Base-by-base conservation (phyloP, 1,140 invertebrate genomes). In the Aphaenogaster ashmeadi region DNA sequence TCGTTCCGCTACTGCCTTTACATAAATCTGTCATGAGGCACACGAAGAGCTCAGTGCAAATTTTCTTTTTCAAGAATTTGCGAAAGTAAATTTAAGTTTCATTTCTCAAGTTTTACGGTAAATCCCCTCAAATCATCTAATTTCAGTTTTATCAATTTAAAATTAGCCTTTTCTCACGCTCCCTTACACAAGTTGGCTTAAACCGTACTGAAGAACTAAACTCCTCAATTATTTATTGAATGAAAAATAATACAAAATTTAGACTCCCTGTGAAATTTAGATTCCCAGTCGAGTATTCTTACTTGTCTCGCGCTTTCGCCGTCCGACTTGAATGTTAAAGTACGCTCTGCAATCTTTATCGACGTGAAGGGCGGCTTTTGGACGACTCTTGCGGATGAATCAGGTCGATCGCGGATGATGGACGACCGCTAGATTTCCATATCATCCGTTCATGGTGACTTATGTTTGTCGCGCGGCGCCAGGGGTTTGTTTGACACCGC, bases 371-470 rank as follows among this genome's bases (percentile, higher is more conserved):
- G 36, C 41, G 41, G 41, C n/a, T 60, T 60, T 75, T 44, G 27
- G 54, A 47, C 52, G 67, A 60, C 44, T 75, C 69, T 75, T 47
- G 27, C 54, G 69, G 38, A 75, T 75, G 75, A 84, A 84, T 84
- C 80, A 62, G 41, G n/a, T 60, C 69, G 54, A 84, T 60, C n/a
- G 54, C 18, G 54, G 33, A 84, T 84, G 69, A 84, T 84, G 69
- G 69, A 84, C 69, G 80, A 84, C 41, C 80, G 18, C n/a, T 75
- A 50, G 69, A 84, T 58, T 74, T 84, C 69, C 69, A 75, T 84
- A 44, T 84, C 69, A 62, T 84, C 80, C 69, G n/a, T 62, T 75
- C 69, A 50, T 27, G 27, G 80, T 84, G 80, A 84, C 80, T 84
- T 75, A 84, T 84, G 69, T 75, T 75, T 84, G 69, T 84, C 56